Base-by-base conservation (phyloP, 1,140 invertebrate species). In the Gonioctena quinquepunctata region DNA sequence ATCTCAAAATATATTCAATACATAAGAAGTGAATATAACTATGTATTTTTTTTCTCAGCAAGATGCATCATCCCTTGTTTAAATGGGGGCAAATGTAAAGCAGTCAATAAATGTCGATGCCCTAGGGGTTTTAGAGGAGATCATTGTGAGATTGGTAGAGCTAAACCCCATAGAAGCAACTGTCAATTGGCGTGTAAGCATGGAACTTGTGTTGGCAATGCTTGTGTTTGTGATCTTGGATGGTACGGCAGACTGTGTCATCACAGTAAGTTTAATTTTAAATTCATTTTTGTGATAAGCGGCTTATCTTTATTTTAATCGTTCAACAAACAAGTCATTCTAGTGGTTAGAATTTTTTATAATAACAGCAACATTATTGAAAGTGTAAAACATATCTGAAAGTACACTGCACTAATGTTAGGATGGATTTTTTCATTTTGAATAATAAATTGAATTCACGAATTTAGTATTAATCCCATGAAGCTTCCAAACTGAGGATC, bases 21-120 rank as follows among this genome's bases (percentile, higher is more conserved):
- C n/a, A n/a, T n/a, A n/a, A n/a, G n/a, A n/a, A n/a, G n/a, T n/a
- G n/a, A n/a, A n/a, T n/a, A n/a, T n/a, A n/a, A n/a, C n/a, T n/a
- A n/a, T n/a, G 33, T 25, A 11, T 1, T 60, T 60, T 60, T 7
- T 22, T 60, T 73, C 74, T 59, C 50, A 95, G 94, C 93, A 21
- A 95, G 94, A 84, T 96, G 94, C 80, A 91, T 95, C 50, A 93
- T 96, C 76, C 93, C 94, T 1, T 96, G 94, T 78, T 83, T 94
- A 66, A 95, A 95, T 81, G 92, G 92, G 4, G 94, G 94, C 0
- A 89, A 90, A 63, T 96, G 94, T 79, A 90, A 91, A 79, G 94
- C 92, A 3, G 91, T 92, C 52, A 96, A 96, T 84, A 89, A 93
- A 80, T 96, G 94, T 81, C 88, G 92, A 71, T 95, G 94, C 83